phyloP scores from a whole-genome alignment of 1,140 invertebrate species.

The Trichonephila inaurata region DNA sequence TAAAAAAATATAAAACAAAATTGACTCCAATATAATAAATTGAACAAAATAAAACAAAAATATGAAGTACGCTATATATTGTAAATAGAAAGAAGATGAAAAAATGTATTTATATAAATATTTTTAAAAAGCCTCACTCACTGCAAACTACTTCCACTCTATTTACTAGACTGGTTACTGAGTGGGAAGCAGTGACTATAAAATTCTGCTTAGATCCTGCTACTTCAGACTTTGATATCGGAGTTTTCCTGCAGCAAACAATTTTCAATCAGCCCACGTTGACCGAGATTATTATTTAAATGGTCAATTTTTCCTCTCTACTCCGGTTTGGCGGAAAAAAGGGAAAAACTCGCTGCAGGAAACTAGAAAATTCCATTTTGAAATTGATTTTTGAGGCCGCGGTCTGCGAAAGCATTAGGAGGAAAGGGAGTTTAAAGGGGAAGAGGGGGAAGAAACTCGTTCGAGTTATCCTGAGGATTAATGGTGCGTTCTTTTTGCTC shows the following conservation, averaged over 20 bases:
- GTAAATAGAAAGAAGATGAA: too few species aligned
- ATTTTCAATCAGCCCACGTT: conserved; percentile 37
- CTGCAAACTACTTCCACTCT: neutral
- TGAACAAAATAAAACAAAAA: too few species aligned
- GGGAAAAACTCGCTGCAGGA: neutral
- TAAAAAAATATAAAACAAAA: too few species aligned
- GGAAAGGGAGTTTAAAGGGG: neutral
- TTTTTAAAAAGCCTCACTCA: neutral
- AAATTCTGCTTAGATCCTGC: neutral
- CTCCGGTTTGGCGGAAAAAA: neutral
- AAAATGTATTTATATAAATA: too few species aligned
- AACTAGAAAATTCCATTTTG: conserved; percentile 36
- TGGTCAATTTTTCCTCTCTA: conserved; percentile 35
- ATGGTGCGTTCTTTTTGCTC: conserved; percentile 1
- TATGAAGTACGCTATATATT: too few species aligned
- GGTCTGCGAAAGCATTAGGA: neutral
- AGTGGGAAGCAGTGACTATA: conserved; percentile 8
- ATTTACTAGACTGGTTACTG: neutral
- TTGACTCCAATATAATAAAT: too few species aligned
- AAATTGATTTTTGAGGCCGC: conserved; percentile 27
- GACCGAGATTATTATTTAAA: conserved; percentile 27
- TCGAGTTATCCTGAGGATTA: conserved; percentile 27
- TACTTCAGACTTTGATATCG: conserved; percentile 6
- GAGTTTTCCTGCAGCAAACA: neutral
- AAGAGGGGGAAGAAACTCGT: neutral